These are phyloP conservation scores for Nycticebus coucang DNA, from an alignment of 2,113 vertebrate genomes.

Conservation along the genomic window DNA sequence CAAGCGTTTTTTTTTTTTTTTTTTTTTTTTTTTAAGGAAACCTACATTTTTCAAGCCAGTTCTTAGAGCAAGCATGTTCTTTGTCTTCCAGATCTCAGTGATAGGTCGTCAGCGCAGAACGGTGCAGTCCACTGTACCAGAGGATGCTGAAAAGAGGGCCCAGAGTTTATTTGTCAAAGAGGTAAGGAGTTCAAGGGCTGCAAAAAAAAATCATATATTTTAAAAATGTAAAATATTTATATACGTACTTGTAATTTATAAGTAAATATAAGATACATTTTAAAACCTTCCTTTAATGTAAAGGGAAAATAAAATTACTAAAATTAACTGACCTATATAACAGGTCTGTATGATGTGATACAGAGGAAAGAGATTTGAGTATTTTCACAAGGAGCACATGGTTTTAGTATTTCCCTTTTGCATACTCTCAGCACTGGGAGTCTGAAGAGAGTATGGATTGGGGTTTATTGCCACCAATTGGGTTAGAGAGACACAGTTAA, in stretches of 20 bases:
- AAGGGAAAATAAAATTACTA: conserved; percentile 41
- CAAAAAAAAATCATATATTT: fast-evolving
- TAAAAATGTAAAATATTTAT: neutral
- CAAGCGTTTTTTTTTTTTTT: neutral
- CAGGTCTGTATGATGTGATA: neutral
- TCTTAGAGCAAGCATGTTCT: conserved; percentile 19
- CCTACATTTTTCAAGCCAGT: neutral
- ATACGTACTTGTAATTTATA: neutral
- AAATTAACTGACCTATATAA: neutral
- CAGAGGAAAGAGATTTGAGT: neutral
- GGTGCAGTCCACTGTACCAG: conserved; percentile 91
- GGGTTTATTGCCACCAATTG: neutral
- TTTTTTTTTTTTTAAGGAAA: conserved; percentile 5
- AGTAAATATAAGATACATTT: neutral
- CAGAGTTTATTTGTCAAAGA: conserved; percentile 96
- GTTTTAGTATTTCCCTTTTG: conserved; percentile 38
- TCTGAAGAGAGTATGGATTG: conserved; percentile 3
- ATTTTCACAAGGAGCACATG: neutral
- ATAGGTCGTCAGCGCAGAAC: conserved; percentile 93
- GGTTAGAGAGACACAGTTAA: conserved; percentile 32
- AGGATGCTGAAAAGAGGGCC: conserved; percentile 93
- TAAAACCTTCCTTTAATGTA: neutral
- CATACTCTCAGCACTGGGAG: neutral
- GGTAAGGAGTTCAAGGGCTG: conserved; percentile 83
- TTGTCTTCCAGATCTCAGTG: conserved; percentile 88